Evolutionary conservation across 2,797 vertebrate genomes (phyloP).

Genomic region (Microctenopoma lineatum): DNA sequence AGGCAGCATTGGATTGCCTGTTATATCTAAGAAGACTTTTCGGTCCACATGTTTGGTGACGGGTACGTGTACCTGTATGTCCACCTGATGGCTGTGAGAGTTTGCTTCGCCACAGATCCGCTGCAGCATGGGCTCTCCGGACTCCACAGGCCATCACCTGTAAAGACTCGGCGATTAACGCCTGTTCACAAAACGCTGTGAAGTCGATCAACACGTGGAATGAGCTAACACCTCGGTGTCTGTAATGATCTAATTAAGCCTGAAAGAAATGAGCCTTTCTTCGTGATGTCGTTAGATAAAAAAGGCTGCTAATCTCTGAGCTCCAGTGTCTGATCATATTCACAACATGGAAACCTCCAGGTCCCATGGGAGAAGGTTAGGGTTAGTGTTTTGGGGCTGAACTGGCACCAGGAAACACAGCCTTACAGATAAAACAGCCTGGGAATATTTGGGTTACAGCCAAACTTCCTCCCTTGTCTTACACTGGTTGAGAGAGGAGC

Average conservation of each 20-base stretch:
- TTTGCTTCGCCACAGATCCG: too few relatives aligned
- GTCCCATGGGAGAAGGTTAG: too few relatives aligned
- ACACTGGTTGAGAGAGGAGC: not conserved
- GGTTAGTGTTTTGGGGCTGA: too few relatives aligned
- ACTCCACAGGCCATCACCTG: constrained; percentile 23
- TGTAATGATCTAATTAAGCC: constrained; percentile 72
- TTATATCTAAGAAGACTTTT: too few relatives aligned
- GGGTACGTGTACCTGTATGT: too few relatives aligned
- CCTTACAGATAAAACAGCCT: too few relatives aligned
- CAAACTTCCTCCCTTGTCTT: not conserved
- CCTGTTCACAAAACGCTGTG: constrained; percentile 67
- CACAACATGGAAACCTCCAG: too few relatives aligned
- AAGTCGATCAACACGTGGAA: constrained; percentile 69
- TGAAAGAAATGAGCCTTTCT: constrained; percentile 6
- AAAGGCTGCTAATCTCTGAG: not conserved
- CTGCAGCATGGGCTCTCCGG: not conserved
- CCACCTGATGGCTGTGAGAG: too few relatives aligned
- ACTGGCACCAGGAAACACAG: not conserved
- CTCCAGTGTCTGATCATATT: not conserved
- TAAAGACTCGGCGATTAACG: constrained; percentile 35
- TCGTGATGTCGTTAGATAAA: not conserved
- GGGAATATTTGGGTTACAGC: too few relatives aligned
- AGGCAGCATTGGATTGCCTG: too few relatives aligned
- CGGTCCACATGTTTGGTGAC: too few relatives aligned
- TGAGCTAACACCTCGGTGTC: constrained; percentile 54